Conservation (phyloP, 2,113 vertebrate species). For the Emydura subglobosa region DNA sequence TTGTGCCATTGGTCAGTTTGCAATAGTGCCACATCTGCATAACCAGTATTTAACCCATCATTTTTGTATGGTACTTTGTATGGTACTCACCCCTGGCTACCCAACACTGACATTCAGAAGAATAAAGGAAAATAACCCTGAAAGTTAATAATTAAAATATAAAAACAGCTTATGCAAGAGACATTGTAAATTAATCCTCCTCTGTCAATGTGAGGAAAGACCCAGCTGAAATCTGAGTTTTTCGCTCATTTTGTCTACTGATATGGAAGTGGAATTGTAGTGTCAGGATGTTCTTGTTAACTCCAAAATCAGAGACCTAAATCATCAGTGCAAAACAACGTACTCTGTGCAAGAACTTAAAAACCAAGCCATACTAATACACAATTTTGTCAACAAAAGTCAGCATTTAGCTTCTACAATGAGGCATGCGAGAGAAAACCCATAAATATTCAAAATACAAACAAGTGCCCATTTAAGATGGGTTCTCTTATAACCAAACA, state of each 20-base stretch:
- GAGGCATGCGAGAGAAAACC: not conserved
- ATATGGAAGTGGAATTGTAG: not conserved
- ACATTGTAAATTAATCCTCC: not conserved
- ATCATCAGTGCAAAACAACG: not conserved
- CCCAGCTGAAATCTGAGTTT: not conserved
- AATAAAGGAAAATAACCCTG: not conserved
- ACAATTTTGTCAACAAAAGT: not conserved
- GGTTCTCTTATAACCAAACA: no score
- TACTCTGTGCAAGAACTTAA: not conserved
- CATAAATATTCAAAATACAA: not conserved
- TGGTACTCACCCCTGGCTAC: not conserved
- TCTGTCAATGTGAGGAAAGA: not conserved
- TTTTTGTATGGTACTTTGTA: not conserved
- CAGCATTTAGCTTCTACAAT: no score
- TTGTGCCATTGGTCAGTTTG: not conserved
- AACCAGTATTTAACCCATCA: not conserved
- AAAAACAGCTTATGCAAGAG: not conserved
- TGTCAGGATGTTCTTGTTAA: not conserved
- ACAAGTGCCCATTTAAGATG: not conserved
- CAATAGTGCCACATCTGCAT: not conserved
- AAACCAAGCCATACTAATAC: not conserved
- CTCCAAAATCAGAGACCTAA: not conserved
- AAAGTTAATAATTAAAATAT: not conserved
- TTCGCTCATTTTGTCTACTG: not conserved
- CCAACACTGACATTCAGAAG: not conserved